Evolutionary conservation across 2,113 vertebrate genomes (phyloP).

Genomic region (human): DNA sequence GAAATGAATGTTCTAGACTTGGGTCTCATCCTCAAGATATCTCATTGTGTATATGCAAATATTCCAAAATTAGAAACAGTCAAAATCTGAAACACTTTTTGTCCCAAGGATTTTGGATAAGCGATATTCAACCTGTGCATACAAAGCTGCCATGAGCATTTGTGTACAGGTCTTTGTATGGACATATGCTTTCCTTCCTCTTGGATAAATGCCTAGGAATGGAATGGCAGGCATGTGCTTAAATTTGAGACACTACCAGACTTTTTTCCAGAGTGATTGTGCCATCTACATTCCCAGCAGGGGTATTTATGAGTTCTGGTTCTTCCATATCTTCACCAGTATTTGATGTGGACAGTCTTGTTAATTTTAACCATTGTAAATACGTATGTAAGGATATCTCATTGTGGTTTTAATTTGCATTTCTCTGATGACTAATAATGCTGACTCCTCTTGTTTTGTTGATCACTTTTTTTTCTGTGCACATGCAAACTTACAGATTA

Average conservation of each 20-base stretch:
- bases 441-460: too few relatives aligned
- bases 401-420: neutral
- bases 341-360: neutral
- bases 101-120: too few relatives aligned
- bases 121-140: neutral
- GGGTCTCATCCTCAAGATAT: too few relatives aligned
- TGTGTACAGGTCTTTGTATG: neutral
- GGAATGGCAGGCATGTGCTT: neutral
- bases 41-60: too few relatives aligned
- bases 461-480: too few relatives aligned
- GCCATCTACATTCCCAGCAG: neutral
- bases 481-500: too few relatives aligned
- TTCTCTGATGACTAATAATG: too few relatives aligned
- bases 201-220: neutral
- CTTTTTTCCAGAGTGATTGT: neutral
- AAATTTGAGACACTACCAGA: neutral
- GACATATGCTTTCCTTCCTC: neutral
- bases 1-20: too few relatives aligned
- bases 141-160: neutral
- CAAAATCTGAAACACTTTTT: too few relatives aligned
- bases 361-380: neutral
- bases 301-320: neutral
- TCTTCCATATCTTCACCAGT: neutral
- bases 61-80: too few relatives aligned
- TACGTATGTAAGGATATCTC: neutral